Evolutionary conservation across 2,797 vertebrate genomes (phyloP), one percentile per base, ranked within the genome.

Genomic region (Alosa sapidissima): DNA sequence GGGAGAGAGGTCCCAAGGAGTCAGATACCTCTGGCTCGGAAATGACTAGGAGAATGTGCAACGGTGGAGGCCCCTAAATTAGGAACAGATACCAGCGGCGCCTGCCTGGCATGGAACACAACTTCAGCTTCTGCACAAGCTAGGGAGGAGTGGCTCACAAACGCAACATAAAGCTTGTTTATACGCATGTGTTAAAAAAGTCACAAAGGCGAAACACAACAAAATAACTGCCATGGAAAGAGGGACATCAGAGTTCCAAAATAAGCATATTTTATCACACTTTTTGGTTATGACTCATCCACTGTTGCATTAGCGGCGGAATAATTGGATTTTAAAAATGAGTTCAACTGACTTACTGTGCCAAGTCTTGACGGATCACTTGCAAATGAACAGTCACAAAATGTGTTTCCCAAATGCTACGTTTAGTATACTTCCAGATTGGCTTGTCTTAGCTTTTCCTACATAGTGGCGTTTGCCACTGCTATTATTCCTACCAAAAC

Each of bases 71-170:
- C 13, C 9, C 10, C 28, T 82, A 92, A 93, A 94, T 90, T 86
- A 90, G 87, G 91, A 92, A 62, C 91, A 94, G 92, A 93, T 90
- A 93, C 82, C 84, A 81, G 54, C 60, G 21, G 54, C 16, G 54
- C 60, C 48, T 62, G 65, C 28, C 65, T 72, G 65, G 65, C 65
- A 72, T 36, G 21, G 28, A 36, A 8, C 33, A 10, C 65, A 36
- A 13, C 62, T 28, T 65, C 24, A 1, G 62, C 62, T 65, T 28
- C 62, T 65, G 62, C 24, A 45, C 14, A 41, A 72, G 55, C 4
- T 19, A 11, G 83, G 58, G 8, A 62, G 58, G 58, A 62, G 58
- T 62, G 58, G 87, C 83, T 92, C 90, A 89, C 87, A 91, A 91
- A 89, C 85, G 28, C 58, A 90, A 87, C 86, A 85, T 83, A 62